These are phyloP conservation scores for Sinohyriopsis cumingii DNA, from an alignment of 2,888 invertebrate species.

Conservation along the genomic window DNA sequence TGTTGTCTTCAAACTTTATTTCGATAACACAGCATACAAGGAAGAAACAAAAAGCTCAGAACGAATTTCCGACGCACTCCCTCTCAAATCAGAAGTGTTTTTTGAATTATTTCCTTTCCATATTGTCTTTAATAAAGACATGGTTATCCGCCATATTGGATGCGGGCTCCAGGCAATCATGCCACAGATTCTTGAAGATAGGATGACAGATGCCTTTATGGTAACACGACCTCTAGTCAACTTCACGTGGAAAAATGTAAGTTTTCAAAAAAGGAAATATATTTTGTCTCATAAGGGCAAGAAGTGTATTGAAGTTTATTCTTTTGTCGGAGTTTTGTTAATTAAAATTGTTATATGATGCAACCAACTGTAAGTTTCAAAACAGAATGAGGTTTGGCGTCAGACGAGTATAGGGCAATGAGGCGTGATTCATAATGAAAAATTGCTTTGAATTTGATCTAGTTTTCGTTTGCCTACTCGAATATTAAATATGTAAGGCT, in stretches of 20 bases:
- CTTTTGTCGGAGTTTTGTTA: no score
- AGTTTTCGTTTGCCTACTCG: no score
- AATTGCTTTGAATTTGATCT: no score
- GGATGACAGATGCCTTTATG: conserved; percentile 93
- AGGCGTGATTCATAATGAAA: no score
- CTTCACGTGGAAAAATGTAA: conserved; percentile 95
- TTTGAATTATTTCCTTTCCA: conserved; percentile 99
- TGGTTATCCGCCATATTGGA: conserved; percentile 69
- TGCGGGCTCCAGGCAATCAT: conserved; percentile 66
- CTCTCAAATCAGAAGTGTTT: conserved; percentile 74
- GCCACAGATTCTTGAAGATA: conserved; percentile 78
- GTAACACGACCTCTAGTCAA: conserved; percentile 92
- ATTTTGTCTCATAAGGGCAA: neutral
- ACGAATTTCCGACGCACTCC: conserved; percentile 31
- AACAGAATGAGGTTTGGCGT: no score
- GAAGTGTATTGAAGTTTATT: no score
- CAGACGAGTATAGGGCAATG: no score
- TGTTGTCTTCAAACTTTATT: conserved; percentile 93
- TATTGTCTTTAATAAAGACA: conserved; percentile 89
- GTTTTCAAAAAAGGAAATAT: conserved; percentile 59
- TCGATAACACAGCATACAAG: conserved; percentile 82
- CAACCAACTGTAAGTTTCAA: no score
- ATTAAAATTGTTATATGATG: no score
- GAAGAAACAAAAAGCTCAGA: conserved; percentile 29
- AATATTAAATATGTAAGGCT: no score